These are phyloP conservation scores for Pangasius krempfi DNA, from an alignment of 2,797 vertebrate species.

Conservation along the genomic window DNA sequence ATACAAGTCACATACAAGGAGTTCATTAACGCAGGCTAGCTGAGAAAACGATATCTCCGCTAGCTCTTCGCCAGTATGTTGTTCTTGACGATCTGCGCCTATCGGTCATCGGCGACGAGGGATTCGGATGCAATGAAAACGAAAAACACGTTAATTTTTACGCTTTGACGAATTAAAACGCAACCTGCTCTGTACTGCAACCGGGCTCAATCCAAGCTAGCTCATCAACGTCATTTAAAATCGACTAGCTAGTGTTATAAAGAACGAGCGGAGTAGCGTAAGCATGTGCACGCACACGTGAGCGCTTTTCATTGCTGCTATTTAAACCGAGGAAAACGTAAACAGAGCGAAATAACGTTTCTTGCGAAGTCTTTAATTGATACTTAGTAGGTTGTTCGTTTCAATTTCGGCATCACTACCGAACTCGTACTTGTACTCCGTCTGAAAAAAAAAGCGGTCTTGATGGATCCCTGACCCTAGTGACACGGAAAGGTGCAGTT, in stretches of 20 bases:
- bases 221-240: too few relatives aligned
- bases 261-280: too few relatives aligned
- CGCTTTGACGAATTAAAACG: neutral
- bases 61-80: neutral
- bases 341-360: neutral
- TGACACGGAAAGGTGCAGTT: neutral
- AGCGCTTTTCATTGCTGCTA: too few relatives aligned
- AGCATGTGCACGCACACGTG: too few relatives aligned
- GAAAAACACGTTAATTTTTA: too few relatives aligned
- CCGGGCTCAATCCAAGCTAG: neutral
- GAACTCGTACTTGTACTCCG: neutral
- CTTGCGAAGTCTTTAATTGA: neutral
- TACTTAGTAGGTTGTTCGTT: neutral
- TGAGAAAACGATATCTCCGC: neutral
- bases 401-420: neutral
- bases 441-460: neutral
- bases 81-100: neutral
- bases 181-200: too few relatives aligned
- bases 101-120: neutral
- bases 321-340: neutral
- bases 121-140: neutral
- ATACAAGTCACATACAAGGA: neutral
- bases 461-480: neutral
- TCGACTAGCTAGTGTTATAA: too few relatives aligned
- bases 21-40: neutral